phyloP scores from a whole-genome alignment of 2,797 vertebrate species.

The Delichon dasypus region DNA sequence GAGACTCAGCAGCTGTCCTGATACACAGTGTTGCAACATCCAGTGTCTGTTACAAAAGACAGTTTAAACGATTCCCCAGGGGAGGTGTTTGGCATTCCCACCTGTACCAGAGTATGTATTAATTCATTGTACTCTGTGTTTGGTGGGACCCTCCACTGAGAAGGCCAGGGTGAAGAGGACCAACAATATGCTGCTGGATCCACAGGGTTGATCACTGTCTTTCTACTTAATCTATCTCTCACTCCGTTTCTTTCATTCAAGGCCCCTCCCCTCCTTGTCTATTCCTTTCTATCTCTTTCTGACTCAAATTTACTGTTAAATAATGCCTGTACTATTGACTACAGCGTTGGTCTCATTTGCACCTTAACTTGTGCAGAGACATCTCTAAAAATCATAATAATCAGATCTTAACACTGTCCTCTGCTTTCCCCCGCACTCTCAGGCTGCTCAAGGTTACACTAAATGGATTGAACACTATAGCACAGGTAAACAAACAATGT shows the following conservation, averaged over 20 bases:
- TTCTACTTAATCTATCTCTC: not conserved
- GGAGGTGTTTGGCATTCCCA: not conserved
- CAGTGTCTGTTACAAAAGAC: too few species aligned
- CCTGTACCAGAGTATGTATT: rapidly evolving
- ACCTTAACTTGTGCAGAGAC: not conserved
- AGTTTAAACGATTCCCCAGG: not conserved
- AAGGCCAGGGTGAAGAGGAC: not conserved
- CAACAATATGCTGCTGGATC: not conserved
- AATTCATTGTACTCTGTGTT: not conserved
- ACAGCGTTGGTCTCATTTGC: not conserved
- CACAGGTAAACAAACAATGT: not conserved
- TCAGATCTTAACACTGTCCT: not conserved
- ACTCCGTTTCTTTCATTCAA: not conserved
- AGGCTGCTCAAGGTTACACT: not conserved
- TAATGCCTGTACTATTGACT: not conserved
- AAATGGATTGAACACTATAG: not conserved
- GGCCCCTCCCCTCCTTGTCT: not conserved
- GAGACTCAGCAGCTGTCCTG: not conserved
- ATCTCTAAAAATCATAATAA: not conserved
- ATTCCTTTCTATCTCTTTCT: not conserved
- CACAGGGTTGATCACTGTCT: not conserved
- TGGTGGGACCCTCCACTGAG: rapidly evolving
- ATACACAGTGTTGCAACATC: not conserved
- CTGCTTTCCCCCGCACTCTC: rapidly evolving
- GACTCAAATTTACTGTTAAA: not conserved